A percentile compares a stretch with the other conserved stretches of the same genome.
These are phyloP conservation scores for Orientallactaga sibirica DNA, from an alignment of 2,797 vertebrate species.

Conservation along the genomic window DNA sequence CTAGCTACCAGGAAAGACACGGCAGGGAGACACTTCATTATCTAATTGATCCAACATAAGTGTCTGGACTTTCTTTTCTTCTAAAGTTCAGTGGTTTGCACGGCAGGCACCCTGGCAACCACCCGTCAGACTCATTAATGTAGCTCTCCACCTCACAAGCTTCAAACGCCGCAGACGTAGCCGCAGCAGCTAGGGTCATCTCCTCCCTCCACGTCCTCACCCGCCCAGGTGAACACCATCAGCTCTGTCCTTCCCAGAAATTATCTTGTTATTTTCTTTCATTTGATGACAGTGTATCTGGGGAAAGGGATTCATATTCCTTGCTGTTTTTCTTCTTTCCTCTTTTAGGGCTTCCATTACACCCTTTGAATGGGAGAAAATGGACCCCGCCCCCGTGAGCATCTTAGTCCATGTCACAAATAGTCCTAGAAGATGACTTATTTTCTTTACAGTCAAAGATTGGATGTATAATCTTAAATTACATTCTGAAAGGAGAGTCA, in stretches of 20 bases:
- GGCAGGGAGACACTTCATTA: background rate
- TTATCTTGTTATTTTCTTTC: background rate
- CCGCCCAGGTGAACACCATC: background rate
- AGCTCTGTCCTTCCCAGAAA: background rate
- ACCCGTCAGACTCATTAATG: background rate
- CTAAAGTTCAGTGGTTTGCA: background rate
- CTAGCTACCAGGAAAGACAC: background rate
- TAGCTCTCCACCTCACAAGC: background rate
- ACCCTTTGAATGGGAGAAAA: background rate
- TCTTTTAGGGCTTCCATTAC: background rate
- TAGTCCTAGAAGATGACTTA: background rate
- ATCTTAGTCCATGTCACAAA: background rate
- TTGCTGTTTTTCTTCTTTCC: background rate
- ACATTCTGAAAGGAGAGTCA: background rate
- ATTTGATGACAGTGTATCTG: background rate
- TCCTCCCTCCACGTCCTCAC: rapidly evolving
- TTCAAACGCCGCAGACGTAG: background rate
- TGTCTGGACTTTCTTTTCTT: background rate
- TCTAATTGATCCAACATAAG: background rate
- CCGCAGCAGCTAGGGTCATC: background rate
- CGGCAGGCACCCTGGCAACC: background rate
- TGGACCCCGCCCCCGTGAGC: background rate
- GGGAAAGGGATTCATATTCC: background rate
- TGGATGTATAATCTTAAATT: constrained; percentile 12
- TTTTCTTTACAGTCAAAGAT: background rate